Evolutionary conservation across 2,113 vertebrate genomes (phyloP), one percentile per base, ranked within the genome.

Genomic region (Spermophilus dauricus): DNA sequence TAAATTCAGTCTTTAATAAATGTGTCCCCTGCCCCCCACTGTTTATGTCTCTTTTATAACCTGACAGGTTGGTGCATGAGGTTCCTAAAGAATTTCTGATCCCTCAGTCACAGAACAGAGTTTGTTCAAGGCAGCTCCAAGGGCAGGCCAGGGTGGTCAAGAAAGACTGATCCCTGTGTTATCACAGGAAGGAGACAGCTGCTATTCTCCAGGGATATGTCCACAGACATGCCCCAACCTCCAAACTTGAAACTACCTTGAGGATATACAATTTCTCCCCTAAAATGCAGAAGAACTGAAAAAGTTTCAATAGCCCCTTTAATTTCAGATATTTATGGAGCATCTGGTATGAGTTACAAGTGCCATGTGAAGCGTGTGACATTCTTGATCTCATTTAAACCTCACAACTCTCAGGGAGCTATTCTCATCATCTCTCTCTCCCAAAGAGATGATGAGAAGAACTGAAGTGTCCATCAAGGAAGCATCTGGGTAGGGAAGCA

Each of bases 1-100:
- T 24, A 96, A 65, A 73, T 65, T 26, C 13, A 70, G 72, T 78
- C 88, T 88, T 91, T 45, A 45, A n/a, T 53, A 80, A 84, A 45
- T 42, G 34, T 13, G 37, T 61, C 30, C 24, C 32, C 72, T 77
- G n/a, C 11, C 34, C 65, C 18, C 39, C 37, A n/a, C 48, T 17
- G 3, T 82, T 88, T 73, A 42, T 53, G 67, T 72, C 51, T 85
- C 58, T 42, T 76, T 48, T 65, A 63, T 6, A 77, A 89, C 20
- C 32, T n/a, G 73, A 63, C 56, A 77, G 87, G 32, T 32, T 65
- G 13, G 53, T 72, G 32, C 13, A 8, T 84, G 65, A 80, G 20
- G 65, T 39, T 88, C 69, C 72, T 8, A 0, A 65, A 58, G 42
- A 76, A 65, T 67, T 32, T 72, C 32, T n/a, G 73, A 86, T 32